Evolutionary conservation across 1,140 invertebrate genomes (phyloP).

Genomic region (Neodiprion virginianus): DNA sequence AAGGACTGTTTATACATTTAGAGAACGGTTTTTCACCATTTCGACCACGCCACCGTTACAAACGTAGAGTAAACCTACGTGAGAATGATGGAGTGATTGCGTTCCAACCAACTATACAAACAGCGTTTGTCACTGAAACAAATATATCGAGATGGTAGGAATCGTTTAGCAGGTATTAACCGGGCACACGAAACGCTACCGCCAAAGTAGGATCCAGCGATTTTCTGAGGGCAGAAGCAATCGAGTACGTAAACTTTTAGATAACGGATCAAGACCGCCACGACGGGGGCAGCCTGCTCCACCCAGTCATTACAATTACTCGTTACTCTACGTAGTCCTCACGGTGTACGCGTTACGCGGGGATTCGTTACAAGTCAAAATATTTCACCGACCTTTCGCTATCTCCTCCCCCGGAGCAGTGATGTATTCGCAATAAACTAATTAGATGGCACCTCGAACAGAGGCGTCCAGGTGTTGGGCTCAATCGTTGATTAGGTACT

Average conservation of each 20-base stretch:
- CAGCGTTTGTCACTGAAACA: neutral
- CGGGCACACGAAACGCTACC: neutral
- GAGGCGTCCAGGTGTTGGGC: neutral
- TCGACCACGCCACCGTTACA: no score
- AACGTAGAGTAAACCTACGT: no score
- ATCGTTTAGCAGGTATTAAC: neutral
- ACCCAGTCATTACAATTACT: conserved; percentile 1
- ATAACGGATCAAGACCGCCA: neutral
- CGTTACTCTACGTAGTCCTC: neutral
- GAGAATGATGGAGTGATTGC: no score
- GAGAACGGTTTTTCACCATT: no score
- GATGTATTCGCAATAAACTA: conserved; percentile 3
- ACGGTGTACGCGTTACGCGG: neutral
- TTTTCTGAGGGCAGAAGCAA: neutral
- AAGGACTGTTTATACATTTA: no score
- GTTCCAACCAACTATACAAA: no score
- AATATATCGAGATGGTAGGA: neutral
- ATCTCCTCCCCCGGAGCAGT: neutral
- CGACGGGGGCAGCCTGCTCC: neutral
- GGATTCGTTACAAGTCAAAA: neutral
- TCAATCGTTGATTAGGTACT: neutral
- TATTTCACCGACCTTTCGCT: conserved; percentile 4
- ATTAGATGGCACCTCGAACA: neutral
- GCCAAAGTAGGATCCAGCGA: neutral
- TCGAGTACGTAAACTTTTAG: neutral